Percentiles rank a stretch among this genome's conserved stretches.
These are phyloP conservation scores for Cancer borealis DNA, from an alignment of 2,888 invertebrate genomes.

Conservation along the genomic window DNA sequence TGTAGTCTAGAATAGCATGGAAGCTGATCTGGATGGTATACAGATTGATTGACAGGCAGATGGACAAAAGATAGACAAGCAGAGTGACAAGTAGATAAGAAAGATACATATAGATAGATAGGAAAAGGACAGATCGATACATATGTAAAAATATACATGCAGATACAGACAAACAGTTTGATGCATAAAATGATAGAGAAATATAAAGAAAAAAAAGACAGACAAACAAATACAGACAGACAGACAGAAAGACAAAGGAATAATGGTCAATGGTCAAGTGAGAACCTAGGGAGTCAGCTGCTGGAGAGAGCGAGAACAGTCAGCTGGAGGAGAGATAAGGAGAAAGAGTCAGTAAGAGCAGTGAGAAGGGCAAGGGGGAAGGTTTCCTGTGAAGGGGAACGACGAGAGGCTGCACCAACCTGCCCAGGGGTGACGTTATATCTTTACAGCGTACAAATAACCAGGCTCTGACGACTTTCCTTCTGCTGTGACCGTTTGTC, in stretches of 20 bases:
- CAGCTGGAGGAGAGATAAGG: not conserved
- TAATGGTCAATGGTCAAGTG: not conserved
- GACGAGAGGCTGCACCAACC: not conserved
- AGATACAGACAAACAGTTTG: no score
- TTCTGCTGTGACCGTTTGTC: not conserved
- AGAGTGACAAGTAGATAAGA: not conserved
- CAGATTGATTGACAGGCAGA: not conserved
- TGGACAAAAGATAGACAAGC: not conserved
- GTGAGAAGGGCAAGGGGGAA: not conserved
- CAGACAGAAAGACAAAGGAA: not conserved
- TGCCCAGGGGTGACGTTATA: not conserved
- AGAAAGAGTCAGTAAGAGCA: not conserved
- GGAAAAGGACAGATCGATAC: not conserved
- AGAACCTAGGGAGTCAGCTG: not conserved
- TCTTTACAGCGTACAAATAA: not conserved
- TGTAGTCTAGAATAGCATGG: no score
- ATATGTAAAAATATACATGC: no score
- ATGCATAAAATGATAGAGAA: no score
- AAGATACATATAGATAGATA: not conserved
- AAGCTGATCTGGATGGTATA: no score
- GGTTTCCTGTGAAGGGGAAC: not conserved
- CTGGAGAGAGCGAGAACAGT: not conserved
- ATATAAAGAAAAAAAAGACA: not conserved
- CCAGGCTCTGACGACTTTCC: not conserved
- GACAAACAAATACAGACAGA: not conserved